Percentiles rank a stretch among this genome's conserved stretches.
phyloP scores from a whole-genome alignment of 2,888 invertebrate genomes.

The Pandemis cinnamomeana region DNA sequence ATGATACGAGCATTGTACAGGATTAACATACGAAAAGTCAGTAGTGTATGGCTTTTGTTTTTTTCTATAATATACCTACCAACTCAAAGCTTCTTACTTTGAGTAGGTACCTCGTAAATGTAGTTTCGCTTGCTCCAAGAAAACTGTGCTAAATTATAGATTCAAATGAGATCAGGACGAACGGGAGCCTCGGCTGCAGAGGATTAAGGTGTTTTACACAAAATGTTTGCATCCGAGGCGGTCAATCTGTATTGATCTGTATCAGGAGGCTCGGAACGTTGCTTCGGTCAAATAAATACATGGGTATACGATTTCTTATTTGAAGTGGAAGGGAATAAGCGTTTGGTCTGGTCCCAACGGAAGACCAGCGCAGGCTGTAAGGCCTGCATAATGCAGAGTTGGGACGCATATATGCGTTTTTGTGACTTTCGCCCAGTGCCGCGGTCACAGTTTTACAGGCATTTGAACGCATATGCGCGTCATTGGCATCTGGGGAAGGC shows the following conservation, averaged over 20 bases:
- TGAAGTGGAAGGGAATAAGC: neutral
- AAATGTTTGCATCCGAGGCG: conserved; percentile 1
- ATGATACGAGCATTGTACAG: too few relatives aligned
- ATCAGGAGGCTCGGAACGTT: neutral
- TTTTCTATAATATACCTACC: neutral
- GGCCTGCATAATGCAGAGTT: too few relatives aligned
- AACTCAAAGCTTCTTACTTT: neutral
- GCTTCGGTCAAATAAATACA: conserved; percentile 1
- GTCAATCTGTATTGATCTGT: too few relatives aligned
- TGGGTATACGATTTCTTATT: neutral
- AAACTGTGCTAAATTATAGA: conserved; percentile 10
- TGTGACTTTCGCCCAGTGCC: too few relatives aligned
- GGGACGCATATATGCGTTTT: too few relatives aligned
- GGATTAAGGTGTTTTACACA: conserved; percentile 7
- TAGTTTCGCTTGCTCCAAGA: conserved; percentile 1
- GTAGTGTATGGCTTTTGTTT: too few relatives aligned
- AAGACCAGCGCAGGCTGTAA: too few relatives aligned
- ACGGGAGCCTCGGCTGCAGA: conserved; percentile 5
- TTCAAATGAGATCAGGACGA: conserved; percentile 9
- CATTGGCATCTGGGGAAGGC: too few relatives aligned
- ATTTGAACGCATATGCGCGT: too few relatives aligned
- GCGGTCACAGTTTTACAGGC: too few relatives aligned
- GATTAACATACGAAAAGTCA: too few relatives aligned
- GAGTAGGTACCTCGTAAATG: neutral
- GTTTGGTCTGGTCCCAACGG: too few relatives aligned